Evolutionary conservation across 1,140 invertebrate species (phyloP).

Genomic region (Nixonia krombeini): DNA sequence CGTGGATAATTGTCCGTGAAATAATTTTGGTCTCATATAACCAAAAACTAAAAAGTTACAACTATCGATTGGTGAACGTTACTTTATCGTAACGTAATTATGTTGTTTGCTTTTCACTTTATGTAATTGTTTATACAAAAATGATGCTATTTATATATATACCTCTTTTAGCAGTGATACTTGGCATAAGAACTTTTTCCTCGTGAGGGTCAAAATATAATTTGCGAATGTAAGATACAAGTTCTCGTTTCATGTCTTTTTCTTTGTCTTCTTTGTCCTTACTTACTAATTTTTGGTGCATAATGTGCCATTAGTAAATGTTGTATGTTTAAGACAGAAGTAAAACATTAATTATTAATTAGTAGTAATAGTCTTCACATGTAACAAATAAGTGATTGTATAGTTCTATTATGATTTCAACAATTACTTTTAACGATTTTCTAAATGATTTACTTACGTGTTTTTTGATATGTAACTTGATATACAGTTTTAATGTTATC

Average conservation of each 20-base stretch:
- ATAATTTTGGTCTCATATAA: constrained; percentile 41
- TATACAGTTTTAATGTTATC: constrained; percentile 41
- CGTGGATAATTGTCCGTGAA: constrained; percentile 46
- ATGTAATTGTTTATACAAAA: no score
- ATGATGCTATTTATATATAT: no score
- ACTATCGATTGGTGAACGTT: background rate
- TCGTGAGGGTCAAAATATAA: constrained; percentile 48
- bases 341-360: no score
- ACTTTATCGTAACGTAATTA: background rate
- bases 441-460: constrained; percentile 1
- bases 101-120: background rate
- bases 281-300: no score
- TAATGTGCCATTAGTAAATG: no score
- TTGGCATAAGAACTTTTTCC: constrained; percentile 47
- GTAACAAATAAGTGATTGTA: no score
- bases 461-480: constrained; percentile 37
- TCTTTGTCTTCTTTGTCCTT: constrained; percentile 4
- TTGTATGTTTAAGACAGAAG: no score
- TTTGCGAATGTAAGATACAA: constrained; percentile 40
- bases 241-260: constrained; percentile 43
- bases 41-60: constrained; percentile 56
- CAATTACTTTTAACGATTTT: background rate
- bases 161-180: constrained; percentile 53
- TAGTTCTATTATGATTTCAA: no score
- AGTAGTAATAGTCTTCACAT: background rate